Evolutionary conservation across 2,888 invertebrate species (phyloP), one percentile per base, ranked within the genome.

Genomic region (Sphaeridia pumilis): DNA sequence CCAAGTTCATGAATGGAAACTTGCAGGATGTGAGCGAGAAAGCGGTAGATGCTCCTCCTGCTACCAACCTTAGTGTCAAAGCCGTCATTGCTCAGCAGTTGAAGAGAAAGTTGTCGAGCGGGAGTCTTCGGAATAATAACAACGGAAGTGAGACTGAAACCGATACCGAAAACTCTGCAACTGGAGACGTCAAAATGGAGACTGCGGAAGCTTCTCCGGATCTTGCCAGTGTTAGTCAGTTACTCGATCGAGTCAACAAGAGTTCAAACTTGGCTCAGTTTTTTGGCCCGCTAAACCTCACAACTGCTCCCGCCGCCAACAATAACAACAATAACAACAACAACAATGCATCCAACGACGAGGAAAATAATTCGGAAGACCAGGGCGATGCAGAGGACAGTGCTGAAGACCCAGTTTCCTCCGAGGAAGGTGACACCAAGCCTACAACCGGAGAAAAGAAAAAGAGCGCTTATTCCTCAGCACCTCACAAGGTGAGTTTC

Each of bases 391-490:
- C 80, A 67, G 88, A 87, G 68, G 56, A 54, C 22, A 41, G 47
- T 48, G 56, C 38, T 12, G 54, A 54, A 34, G 54, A 46, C 27
- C 14, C 31, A 5, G 34, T 35, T 14, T 51, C 51, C 2, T 86
- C 86, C 64, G 87, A 87, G 69, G 84, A 83, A 65, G 86, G 85
- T 66, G 81, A 82, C 65, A 85, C 86, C 14, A 56, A 55, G 50
- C 45, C 45, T 14, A 44, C 57, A 46, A 47, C 53, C 24, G 58
- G 58, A 42, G 61, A 61, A 41, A 90, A 90, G 72, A 90, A 90
- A 72, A 87, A 89, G 66, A 93, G 92, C 14, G 94, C 94, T 0
- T 95, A 95, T 70, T 92, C 92, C 46, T 77, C 90, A 67, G 93
- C 93, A 0, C 93, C 94, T 0, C 93, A 94, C 70, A 79, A 93